Conservation (phyloP, 2,888 invertebrate species). For the Cybosia mesomella region DNA sequence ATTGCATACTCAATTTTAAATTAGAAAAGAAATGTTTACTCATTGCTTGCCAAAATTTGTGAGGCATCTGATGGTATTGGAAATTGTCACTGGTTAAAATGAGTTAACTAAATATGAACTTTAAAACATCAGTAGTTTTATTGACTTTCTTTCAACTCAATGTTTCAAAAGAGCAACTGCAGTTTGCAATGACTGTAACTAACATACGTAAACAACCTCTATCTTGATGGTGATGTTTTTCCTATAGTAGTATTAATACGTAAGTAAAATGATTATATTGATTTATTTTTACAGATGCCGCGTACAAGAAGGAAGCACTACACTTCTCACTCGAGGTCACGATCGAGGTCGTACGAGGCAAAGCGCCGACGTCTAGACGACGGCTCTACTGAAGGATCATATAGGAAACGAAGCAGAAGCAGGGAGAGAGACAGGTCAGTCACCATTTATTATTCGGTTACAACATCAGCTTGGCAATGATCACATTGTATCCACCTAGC, state of each 20-base stretch:
- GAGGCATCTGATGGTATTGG: background rate
- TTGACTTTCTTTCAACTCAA: background rate
- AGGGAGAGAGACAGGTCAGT: conserved; percentile 88
- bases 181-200: conserved; percentile 20
- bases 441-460: background rate
- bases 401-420: conserved; percentile 81
- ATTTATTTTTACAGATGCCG: conserved; percentile 90
- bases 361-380: conserved; percentile 91
- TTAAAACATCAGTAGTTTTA: background rate
- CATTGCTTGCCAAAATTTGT: background rate
- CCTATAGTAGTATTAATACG: background rate
- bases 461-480: background rate
- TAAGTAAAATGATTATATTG: conserved; percentile 15
- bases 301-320: conserved; percentile 93
- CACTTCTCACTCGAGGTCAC: conserved; percentile 88
- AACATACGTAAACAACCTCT: conserved; percentile 36
- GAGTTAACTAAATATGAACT: background rate
- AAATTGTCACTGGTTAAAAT: too few species aligned
- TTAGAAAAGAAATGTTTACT: background rate
- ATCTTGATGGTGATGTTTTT: conserved; percentile 34
- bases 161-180: background rate
- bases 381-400: conserved; percentile 76
- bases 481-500: too few species aligned
- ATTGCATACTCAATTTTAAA: background rate
- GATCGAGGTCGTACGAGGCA: conserved; percentile 87